These are phyloP conservation scores for Mya arenaria DNA, from an alignment of 1,140 invertebrate species.

Conservation along the genomic window DNA sequence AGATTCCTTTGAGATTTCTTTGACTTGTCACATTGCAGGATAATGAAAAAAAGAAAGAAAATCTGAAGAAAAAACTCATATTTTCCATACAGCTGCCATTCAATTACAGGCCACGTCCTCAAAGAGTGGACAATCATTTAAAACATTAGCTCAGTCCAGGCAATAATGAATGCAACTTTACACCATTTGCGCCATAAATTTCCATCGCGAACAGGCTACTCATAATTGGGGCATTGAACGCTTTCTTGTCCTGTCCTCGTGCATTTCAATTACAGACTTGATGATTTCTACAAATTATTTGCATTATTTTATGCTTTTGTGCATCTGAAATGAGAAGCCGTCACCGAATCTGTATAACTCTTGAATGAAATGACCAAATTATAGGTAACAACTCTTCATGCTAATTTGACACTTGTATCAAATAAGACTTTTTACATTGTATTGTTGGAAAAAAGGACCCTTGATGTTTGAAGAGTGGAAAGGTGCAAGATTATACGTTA, in stretches of 20 bases:
- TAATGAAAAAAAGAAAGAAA: too few species aligned
- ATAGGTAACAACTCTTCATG: slow-evolving; percentile 47
- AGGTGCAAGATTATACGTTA: slow-evolving; percentile 37
- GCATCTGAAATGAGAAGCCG: slow-evolving; percentile 41
- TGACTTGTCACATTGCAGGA: too few species aligned
- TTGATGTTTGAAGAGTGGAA: slow-evolving; percentile 34
- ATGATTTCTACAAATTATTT: slow-evolving; percentile 43
- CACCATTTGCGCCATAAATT: slow-evolving; percentile 41
- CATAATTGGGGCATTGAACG: slow-evolving; percentile 33
- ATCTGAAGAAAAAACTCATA: slow-evolving; percentile 31
- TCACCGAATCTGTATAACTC: slow-evolving; percentile 21
- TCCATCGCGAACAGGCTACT: slow-evolving; percentile 15
- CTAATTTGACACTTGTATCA: slow-evolving; percentile 41
- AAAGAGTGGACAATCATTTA: slow-evolving; percentile 18
- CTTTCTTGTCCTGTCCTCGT: slow-evolving; percentile 24
- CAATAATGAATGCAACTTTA: slow-evolving; percentile 57
- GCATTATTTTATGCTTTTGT: slow-evolving; percentile 14
- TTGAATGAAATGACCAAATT: slow-evolving; percentile 58
- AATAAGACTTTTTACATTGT: slow-evolving; percentile 33
- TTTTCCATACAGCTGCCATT: slow-evolving; percentile 33
- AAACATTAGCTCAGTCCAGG: slow-evolving; percentile 42
- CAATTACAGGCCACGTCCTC: slow-evolving; percentile 33
- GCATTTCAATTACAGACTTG: slow-evolving; percentile 54
- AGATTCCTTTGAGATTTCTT: too few species aligned
- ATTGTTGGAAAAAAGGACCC: neutral